A percentile compares a stretch with the other conserved stretches of the same genome.
phyloP scores from a whole-genome alignment of 2,888 invertebrate species.

The Drosophila neonasuta region DNA sequence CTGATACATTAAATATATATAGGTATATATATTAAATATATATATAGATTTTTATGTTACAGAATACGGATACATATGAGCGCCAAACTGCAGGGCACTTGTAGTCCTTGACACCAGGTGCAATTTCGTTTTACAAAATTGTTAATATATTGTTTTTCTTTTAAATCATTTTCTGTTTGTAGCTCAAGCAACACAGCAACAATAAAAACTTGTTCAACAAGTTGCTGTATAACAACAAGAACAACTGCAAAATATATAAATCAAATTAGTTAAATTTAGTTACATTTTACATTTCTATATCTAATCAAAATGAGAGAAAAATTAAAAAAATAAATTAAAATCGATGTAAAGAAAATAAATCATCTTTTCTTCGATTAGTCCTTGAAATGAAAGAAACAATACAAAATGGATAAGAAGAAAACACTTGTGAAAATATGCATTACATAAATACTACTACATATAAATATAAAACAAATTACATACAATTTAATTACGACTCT shows the following conservation, averaged over 20 bases:
- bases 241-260: slow-evolving; percentile 26
- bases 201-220: slow-evolving; percentile 68
- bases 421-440: slow-evolving; percentile 78
- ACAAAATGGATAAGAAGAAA: slow-evolving; percentile 31
- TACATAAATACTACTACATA: slow-evolving; percentile 54
- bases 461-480: slow-evolving; percentile 27
- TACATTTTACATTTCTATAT: slow-evolving; percentile 64
- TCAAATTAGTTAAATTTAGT: slow-evolving; percentile 73
- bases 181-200: slow-evolving; percentile 60
- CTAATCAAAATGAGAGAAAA: slow-evolving; percentile 54
- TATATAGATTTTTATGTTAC: slow-evolving; percentile 50
- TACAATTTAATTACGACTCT: slow-evolving; percentile 40
- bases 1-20: slow-evolving; percentile 17
- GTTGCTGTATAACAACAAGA: slow-evolving; percentile 48
- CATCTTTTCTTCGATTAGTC: slow-evolving; percentile 47
- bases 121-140: slow-evolving; percentile 35
- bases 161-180: slow-evolving; percentile 56
- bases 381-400: slow-evolving; percentile 44
- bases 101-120: slow-evolving; percentile 9
- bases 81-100: slow-evolving; percentile 21
- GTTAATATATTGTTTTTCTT: slow-evolving; percentile 57
- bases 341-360: slow-evolving; percentile 30
- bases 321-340: slow-evolving; percentile 23
- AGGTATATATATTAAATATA: slow-evolving; percentile 21
- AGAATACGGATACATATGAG: slow-evolving; percentile 73